Evolutionary conservation across 37 sponge, comb jelly and placozoan species (phyloP), one percentile per base, ranked within the genome.

Genomic region (Haliclona indistincta): DNA sequence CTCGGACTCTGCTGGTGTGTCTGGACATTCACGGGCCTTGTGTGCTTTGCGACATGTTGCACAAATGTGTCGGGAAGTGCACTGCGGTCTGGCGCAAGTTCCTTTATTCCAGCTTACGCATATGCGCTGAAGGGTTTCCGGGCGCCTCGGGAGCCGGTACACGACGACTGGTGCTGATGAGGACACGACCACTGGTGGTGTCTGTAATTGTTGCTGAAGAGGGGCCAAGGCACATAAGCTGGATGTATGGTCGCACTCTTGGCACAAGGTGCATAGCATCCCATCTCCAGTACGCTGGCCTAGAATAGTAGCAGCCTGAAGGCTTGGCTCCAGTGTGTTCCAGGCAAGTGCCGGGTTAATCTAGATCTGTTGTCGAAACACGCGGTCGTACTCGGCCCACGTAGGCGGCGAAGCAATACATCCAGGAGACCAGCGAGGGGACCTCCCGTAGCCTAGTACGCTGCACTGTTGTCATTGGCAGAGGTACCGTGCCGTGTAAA

Each of bases 21-120:
- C n/a, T n/a, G n/a, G n/a, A n/a, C n/a, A n/a, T n/a, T n/a, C n/a
- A n/a, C n/a, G n/a, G n/a, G n/a, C n/a, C n/a, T n/a, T n/a, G n/a
- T n/a, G n/a, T n/a, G n/a, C n/a, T n/a, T n/a, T n/a, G n/a, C n/a
- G n/a, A n/a, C 17, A 58, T 6, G 22, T 13, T 7, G 61, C 22
- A 58, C 61, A 58, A 15, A 58, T 58, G n/a, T 58, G 61, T 6
- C 61, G 61, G 61, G 28, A 58, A 5, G 5, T 58, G 61, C 61
- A 58, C 5, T 26, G 30, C 28, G 61, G 61, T 7, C n/a, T 29
- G 8, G 19, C 28, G 61, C 22, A 58, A 26, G 30, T 7, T 6
- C 61, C 61, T 13, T 58, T 58, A 15, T 58, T 58, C 61, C 61
- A 58, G 8, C 30, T 20, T 6, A 58, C 61, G 28, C 61, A 20